Evolutionary conservation across 2,888 invertebrate genomes (phyloP).

Genomic region (Clepsis dumicolana): DNA sequence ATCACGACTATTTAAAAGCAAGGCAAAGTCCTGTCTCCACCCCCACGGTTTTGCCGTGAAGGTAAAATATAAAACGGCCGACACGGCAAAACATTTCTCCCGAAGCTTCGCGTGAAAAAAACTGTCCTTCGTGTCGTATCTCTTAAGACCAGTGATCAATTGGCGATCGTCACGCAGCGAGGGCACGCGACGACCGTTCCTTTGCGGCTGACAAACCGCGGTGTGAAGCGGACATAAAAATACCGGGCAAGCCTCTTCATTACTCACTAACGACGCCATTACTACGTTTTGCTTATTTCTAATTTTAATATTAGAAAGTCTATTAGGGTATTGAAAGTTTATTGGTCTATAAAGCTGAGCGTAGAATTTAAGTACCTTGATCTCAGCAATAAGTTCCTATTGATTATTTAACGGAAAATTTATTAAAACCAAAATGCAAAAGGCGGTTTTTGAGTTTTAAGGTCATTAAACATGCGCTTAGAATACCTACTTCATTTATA

Average conservation of each 20-base stretch:
- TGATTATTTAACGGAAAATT: too few species aligned
- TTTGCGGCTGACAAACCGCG: slow-evolving; percentile 66
- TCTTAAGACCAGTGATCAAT: slow-evolving; percentile 75
- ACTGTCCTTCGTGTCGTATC: slow-evolving; percentile 73
- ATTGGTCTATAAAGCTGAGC: neutral
- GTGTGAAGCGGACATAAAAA: slow-evolving; percentile 72
- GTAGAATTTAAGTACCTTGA: too few species aligned
- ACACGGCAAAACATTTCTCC: neutral
- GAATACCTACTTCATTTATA: too few species aligned
- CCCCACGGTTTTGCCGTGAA: too few species aligned
- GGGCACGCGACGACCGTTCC: slow-evolving; percentile 68
- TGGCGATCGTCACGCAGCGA: slow-evolving; percentile 71
- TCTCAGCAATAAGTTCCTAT: too few species aligned
- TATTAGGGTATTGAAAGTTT: neutral
- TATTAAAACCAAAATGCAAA: too few species aligned
- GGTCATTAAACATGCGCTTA: too few species aligned
- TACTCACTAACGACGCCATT: slow-evolving; percentile 64
- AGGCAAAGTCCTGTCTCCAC: too few species aligned
- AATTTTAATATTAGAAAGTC: neutral
- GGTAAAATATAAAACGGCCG: neutral
- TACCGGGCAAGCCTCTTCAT: slow-evolving; percentile 68
- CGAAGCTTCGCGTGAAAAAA: slow-evolving; percentile 66
- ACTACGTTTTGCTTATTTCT: slow-evolving; percentile 50
- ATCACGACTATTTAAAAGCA: too few species aligned
- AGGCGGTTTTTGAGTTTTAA: too few species aligned